These are phyloP conservation scores for Chaenodraco wilsoni DNA, from an alignment of 2,797 vertebrate species.

Conservation along the genomic window DNA sequence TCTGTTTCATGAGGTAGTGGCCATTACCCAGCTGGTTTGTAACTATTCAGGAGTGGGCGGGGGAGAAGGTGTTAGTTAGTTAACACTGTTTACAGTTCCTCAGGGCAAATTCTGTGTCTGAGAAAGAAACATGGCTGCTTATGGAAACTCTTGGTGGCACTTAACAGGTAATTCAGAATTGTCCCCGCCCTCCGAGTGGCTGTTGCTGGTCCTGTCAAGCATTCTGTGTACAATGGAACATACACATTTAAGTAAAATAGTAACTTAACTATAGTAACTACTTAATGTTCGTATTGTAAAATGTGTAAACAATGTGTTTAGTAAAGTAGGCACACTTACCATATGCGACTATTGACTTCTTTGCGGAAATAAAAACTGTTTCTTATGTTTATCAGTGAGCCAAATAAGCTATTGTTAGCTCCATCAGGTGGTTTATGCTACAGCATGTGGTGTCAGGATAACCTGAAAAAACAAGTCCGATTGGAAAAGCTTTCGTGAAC, in stretches of 20 bases:
- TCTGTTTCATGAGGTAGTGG: slow-evolving; percentile 45
- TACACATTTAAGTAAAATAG: background rate
- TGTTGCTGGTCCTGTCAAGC: background rate
- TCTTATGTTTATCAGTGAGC: background rate
- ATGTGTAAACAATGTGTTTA: background rate
- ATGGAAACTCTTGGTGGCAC: slow-evolving; percentile 1
- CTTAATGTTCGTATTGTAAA: background rate
- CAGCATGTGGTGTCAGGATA: no score
- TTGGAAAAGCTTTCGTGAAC: no score
- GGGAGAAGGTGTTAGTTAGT: slow-evolving; percentile 37
- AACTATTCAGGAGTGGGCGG: slow-evolving; percentile 14
- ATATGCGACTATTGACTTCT: background rate
- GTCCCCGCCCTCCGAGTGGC: background rate
- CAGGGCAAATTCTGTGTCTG: slow-evolving; percentile 36
- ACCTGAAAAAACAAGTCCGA: no score
- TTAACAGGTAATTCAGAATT: background rate
- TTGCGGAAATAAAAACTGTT: background rate
- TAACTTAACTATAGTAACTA: no score
- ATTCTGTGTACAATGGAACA: background rate
- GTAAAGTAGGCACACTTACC: background rate
- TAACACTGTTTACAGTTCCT: slow-evolving; percentile 64
- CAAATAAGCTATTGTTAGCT: background rate
- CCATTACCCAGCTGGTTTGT: slow-evolving; percentile 58
- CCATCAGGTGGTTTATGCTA: background rate
- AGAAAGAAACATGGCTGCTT: slow-evolving; percentile 11